A percentile compares a stretch with the other conserved stretches of the same genome.
Conservation (phyloP, 2,888 invertebrate genomes). For the Liopterus haemorrhoidalis region DNA sequence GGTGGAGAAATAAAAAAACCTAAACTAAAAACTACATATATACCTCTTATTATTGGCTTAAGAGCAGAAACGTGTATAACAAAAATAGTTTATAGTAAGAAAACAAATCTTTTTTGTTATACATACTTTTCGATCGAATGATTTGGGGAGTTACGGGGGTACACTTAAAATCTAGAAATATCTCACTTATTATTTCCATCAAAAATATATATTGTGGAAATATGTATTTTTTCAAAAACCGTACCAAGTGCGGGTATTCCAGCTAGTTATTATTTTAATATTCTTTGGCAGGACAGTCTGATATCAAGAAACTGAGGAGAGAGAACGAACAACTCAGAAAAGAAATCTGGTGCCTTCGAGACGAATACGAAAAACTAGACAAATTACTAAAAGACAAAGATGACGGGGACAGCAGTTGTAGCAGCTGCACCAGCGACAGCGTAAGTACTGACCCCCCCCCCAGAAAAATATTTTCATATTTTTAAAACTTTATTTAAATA, state of each 20-base stretch:
- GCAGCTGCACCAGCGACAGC: slow-evolving; percentile 54
- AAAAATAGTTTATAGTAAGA: too few species aligned
- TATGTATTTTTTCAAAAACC: background rate
- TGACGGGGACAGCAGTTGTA: slow-evolving; percentile 44
- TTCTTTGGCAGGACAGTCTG: slow-evolving; percentile 67
- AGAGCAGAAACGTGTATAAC: too few species aligned
- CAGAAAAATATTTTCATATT: slow-evolving; percentile 9
- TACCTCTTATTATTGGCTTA: too few species aligned
- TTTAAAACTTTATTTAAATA: background rate
- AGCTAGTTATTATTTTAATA: slow-evolving; percentile 4
- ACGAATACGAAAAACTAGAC: slow-evolving; percentile 83
- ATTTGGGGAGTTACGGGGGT: too few species aligned
- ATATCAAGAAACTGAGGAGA: slow-evolving; percentile 79
- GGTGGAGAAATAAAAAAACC: too few species aligned
- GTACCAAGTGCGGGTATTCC: background rate
- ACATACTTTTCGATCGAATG: too few species aligned
- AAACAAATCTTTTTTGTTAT: too few species aligned
- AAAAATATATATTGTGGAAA: too few species aligned
- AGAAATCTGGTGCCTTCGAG: slow-evolving; percentile 80
- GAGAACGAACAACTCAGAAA: slow-evolving; percentile 83
- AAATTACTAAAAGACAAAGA: slow-evolving; percentile 61
- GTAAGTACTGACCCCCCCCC: slow-evolving; percentile 32
- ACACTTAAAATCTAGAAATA: too few species aligned
- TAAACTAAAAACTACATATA: too few species aligned
- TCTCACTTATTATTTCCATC: too few species aligned